Evolutionary conservation across 2,113 vertebrate species (phyloP), one percentile per base, ranked within the genome.

Genomic region (Rutilus rutilus): DNA sequence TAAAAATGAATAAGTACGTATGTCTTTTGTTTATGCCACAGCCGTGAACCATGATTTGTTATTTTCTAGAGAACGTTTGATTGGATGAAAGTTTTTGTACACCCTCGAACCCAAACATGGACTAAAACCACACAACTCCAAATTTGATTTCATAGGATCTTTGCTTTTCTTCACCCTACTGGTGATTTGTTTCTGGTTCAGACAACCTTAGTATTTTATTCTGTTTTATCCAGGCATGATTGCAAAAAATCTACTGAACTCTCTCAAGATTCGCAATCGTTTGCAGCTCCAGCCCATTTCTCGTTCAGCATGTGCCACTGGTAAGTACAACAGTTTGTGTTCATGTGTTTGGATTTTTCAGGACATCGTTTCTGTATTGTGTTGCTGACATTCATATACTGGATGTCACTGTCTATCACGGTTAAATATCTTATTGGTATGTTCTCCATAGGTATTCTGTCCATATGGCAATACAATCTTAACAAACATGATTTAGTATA

Each of bases 221-320:
- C 30, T 25, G 15, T 52, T 54, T 52, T 9, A 82, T 69, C 0
- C 90, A 96, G 95, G 91, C 74, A 78, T 92, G 90, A 90, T 92
- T 85, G 60, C 57, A 7, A 94, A 90, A 84, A 89, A 90, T 42
- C 91, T 94, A 3, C 91, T 90, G 85, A 90, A 92, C 83, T 90
- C 92, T n/a, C 91, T 94, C 77, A 94, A 92, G 87, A 91, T 83
- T 71, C 83, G 82, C 10, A 90, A 90, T 78, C 89, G 86, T 2
- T 91, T 94, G 79, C 92, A 94, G 86, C 93, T 93, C 80, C 93
- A 92, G 62, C 86, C 93, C 36, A 57, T 88, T 89, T 78, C 36
- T 47, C 90, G 85, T 75, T 92, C 93, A 91, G 90, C 91, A 90
- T 92, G 91, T 90, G 90, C 89, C 33, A 86, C 87, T 76, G 92